Percentiles rank a stretch among this genome's conserved stretches.
These are phyloP conservation scores for Agrilus planipennis DNA, from an alignment of 1,140 invertebrate species.

Conservation along the genomic window DNA sequence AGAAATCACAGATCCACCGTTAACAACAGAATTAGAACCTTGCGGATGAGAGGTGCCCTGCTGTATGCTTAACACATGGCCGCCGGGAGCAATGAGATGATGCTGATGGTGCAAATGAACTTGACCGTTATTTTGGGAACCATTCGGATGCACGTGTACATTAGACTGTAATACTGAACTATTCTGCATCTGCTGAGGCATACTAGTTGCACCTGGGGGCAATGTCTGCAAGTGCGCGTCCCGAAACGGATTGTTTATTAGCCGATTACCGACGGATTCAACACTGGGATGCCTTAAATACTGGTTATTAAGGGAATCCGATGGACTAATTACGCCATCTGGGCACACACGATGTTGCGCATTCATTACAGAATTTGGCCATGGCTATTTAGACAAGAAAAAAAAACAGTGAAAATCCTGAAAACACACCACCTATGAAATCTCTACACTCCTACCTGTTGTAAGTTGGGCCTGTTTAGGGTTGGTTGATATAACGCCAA, in stretches of 20 bases:
- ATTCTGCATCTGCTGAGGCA: no score
- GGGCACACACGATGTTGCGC: conserved; percentile 32
- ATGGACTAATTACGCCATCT: conserved; percentile 27
- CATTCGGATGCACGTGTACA: background rate
- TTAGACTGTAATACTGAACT: no score
- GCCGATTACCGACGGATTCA: no score
- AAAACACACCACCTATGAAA: no score
- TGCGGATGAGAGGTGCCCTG: background rate
- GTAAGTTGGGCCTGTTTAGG: conserved; percentile 32
- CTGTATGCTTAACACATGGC: conserved; percentile 44
- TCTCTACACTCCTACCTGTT: no score
- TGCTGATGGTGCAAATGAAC: conserved; percentile 31
- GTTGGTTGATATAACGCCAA: conserved; percentile 32
- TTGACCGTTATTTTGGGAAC: conserved; percentile 4
- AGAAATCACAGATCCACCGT: conserved; percentile 13
- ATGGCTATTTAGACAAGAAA: no score
- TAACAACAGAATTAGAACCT: conserved; percentile 1
- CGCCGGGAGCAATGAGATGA: conserved; percentile 41
- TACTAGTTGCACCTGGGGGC: no score
- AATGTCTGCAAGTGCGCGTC: no score
- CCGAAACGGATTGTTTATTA: no score
- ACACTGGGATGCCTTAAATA: conserved; percentile 30
- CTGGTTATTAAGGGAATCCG: conserved; percentile 25
- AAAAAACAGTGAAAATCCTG: no score
- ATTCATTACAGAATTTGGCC: conserved; percentile 31